phyloP scores from a whole-genome alignment of 2,797 vertebrate genomes.

The Bovichtus diacanthus region DNA sequence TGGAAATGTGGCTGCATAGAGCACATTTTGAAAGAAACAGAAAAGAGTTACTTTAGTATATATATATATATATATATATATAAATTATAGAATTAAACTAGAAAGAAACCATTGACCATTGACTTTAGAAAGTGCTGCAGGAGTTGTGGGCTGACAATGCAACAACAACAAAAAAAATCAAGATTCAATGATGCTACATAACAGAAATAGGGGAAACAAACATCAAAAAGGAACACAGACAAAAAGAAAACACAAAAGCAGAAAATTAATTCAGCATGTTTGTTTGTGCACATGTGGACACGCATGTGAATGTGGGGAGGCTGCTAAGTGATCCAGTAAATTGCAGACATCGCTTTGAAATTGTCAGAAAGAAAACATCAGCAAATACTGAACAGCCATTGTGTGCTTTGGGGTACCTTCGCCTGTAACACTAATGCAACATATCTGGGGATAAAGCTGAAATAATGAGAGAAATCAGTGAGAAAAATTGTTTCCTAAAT shows the following conservation, averaged over 20 bases:
- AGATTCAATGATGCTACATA: conserved; percentile 25
- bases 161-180: conserved; percentile 22
- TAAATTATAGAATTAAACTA: no score
- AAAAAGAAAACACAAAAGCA: conserved; percentile 36
- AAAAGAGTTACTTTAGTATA: not conserved
- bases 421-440: conserved; percentile 8
- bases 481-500: conserved; percentile 23
- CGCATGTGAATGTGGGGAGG: conserved; percentile 22
- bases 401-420: conserved; percentile 17
- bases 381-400: conserved; percentile 18
- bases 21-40: conserved; percentile 17
- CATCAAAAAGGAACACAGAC: conserved; percentile 30
- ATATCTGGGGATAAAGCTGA: conserved; percentile 21
- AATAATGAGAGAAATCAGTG: conserved; percentile 27
- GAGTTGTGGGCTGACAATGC: conserved; percentile 7
- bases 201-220: conserved; percentile 6
- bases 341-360: conserved; percentile 33
- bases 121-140: conserved; percentile 26
- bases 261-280: conserved; percentile 44
- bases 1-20: conserved; percentile 10
- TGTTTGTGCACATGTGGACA: conserved; percentile 20
- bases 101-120: no score
- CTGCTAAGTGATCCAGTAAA: conserved; percentile 36
- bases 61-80: conserved; percentile 37
- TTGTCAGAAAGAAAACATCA: conserved; percentile 30